Evolutionary conservation across 2,113 vertebrate genomes (phyloP).

Genomic region (Corapipo altera): DNA sequence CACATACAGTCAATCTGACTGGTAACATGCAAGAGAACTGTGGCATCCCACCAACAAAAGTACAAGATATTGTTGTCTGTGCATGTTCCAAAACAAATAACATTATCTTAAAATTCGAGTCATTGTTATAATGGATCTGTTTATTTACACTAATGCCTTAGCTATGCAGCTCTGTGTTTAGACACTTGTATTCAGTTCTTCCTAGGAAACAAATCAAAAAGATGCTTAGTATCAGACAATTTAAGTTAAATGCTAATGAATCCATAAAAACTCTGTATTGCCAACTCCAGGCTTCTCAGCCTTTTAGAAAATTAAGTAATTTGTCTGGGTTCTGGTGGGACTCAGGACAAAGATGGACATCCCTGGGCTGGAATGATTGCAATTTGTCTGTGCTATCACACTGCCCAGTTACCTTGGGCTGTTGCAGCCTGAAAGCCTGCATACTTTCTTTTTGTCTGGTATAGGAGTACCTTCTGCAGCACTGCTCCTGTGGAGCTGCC

Average conservation of each 20-base stretch:
- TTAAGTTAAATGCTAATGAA: background rate
- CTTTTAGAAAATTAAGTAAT: background rate
- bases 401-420: background rate
- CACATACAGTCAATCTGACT: background rate
- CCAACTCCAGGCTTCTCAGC: background rate
- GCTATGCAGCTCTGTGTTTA: background rate
- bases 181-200: background rate
- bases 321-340: background rate
- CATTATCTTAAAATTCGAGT: background rate
- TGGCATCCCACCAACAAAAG: background rate
- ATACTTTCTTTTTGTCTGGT: slow-evolving; percentile 1
- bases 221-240: background rate
- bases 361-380: background rate
- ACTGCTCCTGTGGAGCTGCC: slow-evolving; percentile 83
- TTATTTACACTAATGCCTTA: slow-evolving; percentile 14
- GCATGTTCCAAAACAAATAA: slow-evolving; percentile 12
- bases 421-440: background rate
- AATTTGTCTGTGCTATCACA: background rate
- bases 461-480: slow-evolving; percentile 82
- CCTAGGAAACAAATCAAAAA: background rate
- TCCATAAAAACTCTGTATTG: background rate
- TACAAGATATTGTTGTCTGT: background rate
- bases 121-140: background rate
- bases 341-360: background rate
- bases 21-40: background rate